Evolutionary conservation across 2,797 vertebrate genomes (phyloP).

Genomic region (Fistularia tabacaria): DNA sequence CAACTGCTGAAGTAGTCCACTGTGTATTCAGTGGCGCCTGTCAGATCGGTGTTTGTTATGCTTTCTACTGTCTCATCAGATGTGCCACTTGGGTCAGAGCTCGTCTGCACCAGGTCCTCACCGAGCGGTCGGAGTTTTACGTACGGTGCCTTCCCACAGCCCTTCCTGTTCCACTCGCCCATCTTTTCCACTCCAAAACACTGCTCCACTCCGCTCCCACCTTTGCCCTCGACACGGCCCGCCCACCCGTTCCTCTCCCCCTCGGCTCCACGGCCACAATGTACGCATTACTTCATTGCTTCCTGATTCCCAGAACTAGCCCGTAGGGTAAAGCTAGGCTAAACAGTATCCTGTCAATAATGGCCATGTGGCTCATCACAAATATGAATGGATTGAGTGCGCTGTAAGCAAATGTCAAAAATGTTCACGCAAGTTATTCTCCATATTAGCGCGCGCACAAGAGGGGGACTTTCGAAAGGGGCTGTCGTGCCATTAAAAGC

Average conservation of each 20-base stretch:
- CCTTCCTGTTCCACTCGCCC: slow-evolving; percentile 70
- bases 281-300: slow-evolving; percentile 57
- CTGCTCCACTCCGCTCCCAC: slow-evolving; percentile 39
- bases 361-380: not conserved
- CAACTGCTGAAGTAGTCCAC: slow-evolving; percentile 47
- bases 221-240: slow-evolving; percentile 50
- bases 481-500: not conserved
- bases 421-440: not conserved
- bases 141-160: slow-evolving; percentile 47
- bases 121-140: slow-evolving; percentile 46
- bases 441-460: not conserved
- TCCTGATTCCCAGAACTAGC: slow-evolving; percentile 50
- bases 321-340: slow-evolving; percentile 14
- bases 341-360: slow-evolving; percentile 23
- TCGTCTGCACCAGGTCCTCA: slow-evolving; percentile 31
- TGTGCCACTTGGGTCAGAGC: slow-evolving; percentile 62
- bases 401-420: not conserved
- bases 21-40: slow-evolving; percentile 48
- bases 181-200: slow-evolving; percentile 65
- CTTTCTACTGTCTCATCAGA: slow-evolving; percentile 61
- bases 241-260: slow-evolving; percentile 15
- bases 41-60: slow-evolving; percentile 58
- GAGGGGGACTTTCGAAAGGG: not conserved
- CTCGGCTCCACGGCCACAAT: slow-evolving; percentile 27
- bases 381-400: not conserved